These are phyloP conservation scores for Patella pellucida DNA, from an alignment of 2,888 invertebrate genomes.

Conservation along the genomic window DNA sequence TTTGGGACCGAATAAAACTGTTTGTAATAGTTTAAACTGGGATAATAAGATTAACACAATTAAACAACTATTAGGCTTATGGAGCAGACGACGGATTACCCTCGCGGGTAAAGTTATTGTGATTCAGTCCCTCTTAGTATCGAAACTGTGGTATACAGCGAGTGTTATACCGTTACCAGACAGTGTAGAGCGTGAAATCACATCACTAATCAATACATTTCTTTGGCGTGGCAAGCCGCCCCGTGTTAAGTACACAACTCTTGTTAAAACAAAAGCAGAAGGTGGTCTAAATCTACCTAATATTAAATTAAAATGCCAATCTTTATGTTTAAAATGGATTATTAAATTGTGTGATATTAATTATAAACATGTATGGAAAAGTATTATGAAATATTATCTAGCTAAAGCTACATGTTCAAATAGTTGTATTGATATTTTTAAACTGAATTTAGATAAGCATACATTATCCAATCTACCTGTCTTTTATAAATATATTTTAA, in stretches of 20 bases:
- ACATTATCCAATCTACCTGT: no score
- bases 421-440: no score
- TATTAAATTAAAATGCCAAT: no score
- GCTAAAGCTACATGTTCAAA: no score
- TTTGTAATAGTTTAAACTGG: not conserved
- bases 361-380: no score
- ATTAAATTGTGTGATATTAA: no score
- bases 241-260: not conserved
- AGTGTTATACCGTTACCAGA: conserved; percentile 1
- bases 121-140: not conserved
- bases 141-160: conserved; percentile 6
- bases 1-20: not conserved
- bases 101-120: not conserved
- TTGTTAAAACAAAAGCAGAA: not conserved
- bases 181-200: not conserved
- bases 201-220: not conserved
- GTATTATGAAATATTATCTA: no score
- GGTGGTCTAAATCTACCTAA: not conserved
- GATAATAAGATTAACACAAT: not conserved
- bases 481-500: no score
- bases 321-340: no score
- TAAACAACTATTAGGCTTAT: not conserved
- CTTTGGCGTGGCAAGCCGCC: not conserved
- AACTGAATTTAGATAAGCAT: no score
- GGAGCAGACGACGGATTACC: conserved; percentile 4